A percentile compares a stretch with the other conserved stretches of the same genome.
phyloP scores from a whole-genome alignment of 2,888 invertebrate species.

The Temnothorax rugatulus region DNA sequence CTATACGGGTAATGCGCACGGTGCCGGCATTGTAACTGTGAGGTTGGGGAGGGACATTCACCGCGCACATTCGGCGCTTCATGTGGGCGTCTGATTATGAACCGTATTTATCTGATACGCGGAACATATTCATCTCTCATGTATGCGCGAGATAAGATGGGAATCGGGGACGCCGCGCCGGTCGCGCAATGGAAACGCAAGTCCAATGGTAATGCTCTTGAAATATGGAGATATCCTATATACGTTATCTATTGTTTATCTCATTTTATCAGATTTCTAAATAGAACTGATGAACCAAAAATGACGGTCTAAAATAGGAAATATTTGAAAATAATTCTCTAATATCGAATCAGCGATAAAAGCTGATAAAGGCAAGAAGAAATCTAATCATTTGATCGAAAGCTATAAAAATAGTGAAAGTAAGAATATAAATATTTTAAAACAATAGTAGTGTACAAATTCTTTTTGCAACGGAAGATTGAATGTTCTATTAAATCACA shows the following conservation, averaged over 20 bases:
- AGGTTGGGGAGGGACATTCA: not conserved
- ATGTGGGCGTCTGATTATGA: constrained; percentile 28
- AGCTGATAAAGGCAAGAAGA: not conserved
- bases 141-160: constrained; percentile 29
- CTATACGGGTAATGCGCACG: not conserved
- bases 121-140: not conserved
- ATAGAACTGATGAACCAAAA: not conserved
- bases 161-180: not conserved
- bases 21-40: constrained; percentile 36
- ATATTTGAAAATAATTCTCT: not conserved
- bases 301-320: not conserved
- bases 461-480: not conserved
- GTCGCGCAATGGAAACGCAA: not conserved
- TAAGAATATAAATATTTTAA: too few species aligned
- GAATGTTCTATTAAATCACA: not conserved
- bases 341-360: not conserved
- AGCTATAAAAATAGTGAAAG: not conserved
- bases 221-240: not conserved
- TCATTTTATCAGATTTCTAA: not conserved
- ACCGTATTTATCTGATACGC: constrained; percentile 36
- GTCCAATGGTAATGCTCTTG: not conserved
- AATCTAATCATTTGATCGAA: not conserved
- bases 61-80: not conserved
- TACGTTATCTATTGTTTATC: not conserved
- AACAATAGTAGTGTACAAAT: not conserved